Base-by-base conservation (phyloP, 2,888 invertebrate species). In the Hypsopygia costalis region DNA sequence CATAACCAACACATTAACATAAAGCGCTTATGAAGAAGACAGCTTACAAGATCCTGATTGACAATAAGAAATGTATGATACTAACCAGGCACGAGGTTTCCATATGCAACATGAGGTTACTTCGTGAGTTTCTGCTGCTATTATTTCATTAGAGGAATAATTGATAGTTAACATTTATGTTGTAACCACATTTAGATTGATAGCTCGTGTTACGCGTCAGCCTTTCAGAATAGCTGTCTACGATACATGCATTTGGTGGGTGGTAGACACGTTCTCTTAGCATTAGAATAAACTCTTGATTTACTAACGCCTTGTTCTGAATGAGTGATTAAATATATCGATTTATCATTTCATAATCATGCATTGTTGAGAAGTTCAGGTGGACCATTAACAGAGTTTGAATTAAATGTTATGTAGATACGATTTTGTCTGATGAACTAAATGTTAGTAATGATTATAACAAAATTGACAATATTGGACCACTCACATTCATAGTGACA, bases 101-200 rank as follows among this genome's bases (percentile, higher is more conserved):
- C 68, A 62, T 62, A 55, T 46, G 41, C 46, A 52, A 46, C 46
- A 44, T 44, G 50, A 44, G 41, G 51, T 41, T 37, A 43, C 64
- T 60, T 81, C 83, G 81, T 81, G 81, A 80, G 71, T 54, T 54
- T 58, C 58, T 52, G 49, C 57, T 51, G 66, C 70, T 69, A 81
- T 82, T 80, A 81, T 81, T 81, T 80, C 80, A 80, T 79, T 81
- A 77, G 66, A 72, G 51, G 58, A 62, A 81, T 85, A 83, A 83
- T 82, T 83, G 76, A 83, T 82, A 74, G 81, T 69, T 70, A 69
- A 64, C 65, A 67, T 67, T 64, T 58, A 57, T 75, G 70, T 70
- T 78, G 80, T 75, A 81, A 78, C 71, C 64, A 62, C 61, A 46
- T 61, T 68, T 66, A 76, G 77, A 83, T 81, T 77, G 75, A 83